Evolutionary conservation across 2,113 vertebrate genomes (phyloP).

Genomic region (Odocoileus virginianus): DNA sequence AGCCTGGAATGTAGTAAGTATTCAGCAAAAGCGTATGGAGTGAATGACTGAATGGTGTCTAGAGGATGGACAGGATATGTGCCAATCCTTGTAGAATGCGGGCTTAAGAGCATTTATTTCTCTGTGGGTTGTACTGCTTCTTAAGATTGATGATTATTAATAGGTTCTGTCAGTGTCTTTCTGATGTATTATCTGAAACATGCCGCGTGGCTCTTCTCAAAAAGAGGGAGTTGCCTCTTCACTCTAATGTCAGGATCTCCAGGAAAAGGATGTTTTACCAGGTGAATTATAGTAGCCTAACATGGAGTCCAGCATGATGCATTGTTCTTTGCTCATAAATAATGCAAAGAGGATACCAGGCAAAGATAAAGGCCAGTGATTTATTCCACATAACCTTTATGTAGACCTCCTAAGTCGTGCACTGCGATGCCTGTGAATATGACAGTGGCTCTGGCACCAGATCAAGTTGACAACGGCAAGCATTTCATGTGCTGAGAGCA

Average conservation of each 20-base stretch:
- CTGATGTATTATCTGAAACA: slow-evolving; percentile 54
- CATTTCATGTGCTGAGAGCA: not conserved
- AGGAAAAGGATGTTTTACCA: slow-evolving; percentile 60
- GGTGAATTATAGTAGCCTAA: slow-evolving; percentile 61
- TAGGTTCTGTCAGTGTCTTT: slow-evolving; percentile 26
- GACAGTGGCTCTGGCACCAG: not conserved
- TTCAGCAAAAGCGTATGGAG: not conserved
- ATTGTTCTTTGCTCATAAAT: slow-evolving; percentile 71
- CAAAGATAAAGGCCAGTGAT: slow-evolving; percentile 71
- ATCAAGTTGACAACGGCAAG: not conserved
- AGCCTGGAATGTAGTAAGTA: not conserved
- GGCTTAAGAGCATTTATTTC: not conserved
- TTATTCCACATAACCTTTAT: slow-evolving; percentile 70
- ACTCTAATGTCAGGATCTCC: slow-evolving; percentile 11
- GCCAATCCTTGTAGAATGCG: not conserved
- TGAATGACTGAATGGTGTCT: not conserved
- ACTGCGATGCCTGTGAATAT: not conserved
- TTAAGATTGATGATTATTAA: slow-evolving; percentile 32
- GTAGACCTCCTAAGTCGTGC: slow-evolving; percentile 67
- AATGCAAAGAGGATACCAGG: slow-evolving; percentile 54
- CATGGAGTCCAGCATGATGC: slow-evolving; percentile 38
- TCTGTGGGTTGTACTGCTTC: not conserved
- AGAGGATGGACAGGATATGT: not conserved
- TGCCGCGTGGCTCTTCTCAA: slow-evolving; percentile 25
- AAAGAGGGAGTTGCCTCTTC: slow-evolving; percentile 48